Percentiles rank a stretch among this genome's conserved stretches.
Conservation (phyloP, 2,888 invertebrate genomes). For the Leucania comma region DNA sequence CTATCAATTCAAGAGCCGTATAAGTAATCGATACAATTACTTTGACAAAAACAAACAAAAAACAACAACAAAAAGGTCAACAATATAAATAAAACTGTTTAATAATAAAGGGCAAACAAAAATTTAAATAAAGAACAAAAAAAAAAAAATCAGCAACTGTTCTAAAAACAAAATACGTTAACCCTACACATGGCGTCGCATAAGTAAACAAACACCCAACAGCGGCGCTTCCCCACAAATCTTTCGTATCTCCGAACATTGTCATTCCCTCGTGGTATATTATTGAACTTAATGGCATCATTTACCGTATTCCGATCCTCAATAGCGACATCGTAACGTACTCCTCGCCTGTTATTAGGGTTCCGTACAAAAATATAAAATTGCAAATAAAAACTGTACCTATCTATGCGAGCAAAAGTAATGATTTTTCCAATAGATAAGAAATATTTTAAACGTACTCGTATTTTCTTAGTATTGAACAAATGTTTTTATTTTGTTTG, state of each 20-base stretch:
- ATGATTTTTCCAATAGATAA: conserved; percentile 38
- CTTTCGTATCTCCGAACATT: conserved; percentile 70
- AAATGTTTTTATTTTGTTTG: background rate
- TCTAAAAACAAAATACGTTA: conserved; percentile 20
- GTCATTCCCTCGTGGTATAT: conserved; percentile 82
- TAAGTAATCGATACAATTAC: background rate
- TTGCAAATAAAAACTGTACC: conserved; percentile 19
- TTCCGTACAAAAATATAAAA: conserved; percentile 50
- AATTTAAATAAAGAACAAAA: background rate
- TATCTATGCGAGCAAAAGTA: conserved; percentile 9
- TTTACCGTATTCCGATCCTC: conserved; percentile 83
- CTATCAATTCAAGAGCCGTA: background rate
- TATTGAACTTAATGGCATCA: conserved; percentile 87
- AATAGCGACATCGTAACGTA: conserved; percentile 75
- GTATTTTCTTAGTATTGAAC: background rate
- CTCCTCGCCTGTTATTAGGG: conserved; percentile 72
- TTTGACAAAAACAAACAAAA: too few species aligned
- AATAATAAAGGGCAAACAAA: background rate
- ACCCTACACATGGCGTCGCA: conserved; percentile 20
- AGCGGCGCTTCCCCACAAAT: conserved; percentile 67
- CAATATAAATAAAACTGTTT: too few species aligned
- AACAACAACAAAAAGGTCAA: too few species aligned
- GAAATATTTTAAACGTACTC: conserved; percentile 9
- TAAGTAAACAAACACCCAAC: conserved; percentile 49
- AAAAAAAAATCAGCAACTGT: background rate